These are phyloP conservation scores for Sipha flava DNA, from an alignment of 1,140 invertebrate species.

Conservation along the genomic window DNA sequence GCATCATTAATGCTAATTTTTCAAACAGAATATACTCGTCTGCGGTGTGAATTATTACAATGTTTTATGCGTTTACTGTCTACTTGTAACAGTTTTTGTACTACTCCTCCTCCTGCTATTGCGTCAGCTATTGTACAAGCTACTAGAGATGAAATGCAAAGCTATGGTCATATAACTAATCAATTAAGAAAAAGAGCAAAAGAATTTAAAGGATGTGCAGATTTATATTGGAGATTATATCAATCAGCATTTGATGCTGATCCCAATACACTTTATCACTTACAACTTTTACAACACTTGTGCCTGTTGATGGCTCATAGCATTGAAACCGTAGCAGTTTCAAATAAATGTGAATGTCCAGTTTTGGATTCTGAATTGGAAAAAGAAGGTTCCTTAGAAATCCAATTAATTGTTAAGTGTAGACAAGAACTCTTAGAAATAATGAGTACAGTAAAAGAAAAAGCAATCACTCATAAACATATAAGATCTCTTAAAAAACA, in stretches of 20 bases:
- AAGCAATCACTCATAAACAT: slow-evolving; percentile 43
- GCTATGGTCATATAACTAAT: slow-evolving; percentile 71
- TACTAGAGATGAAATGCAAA: slow-evolving; percentile 70
- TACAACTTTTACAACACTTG: slow-evolving; percentile 67
- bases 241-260: slow-evolving; percentile 91
- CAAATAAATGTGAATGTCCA: slow-evolving; percentile 46
- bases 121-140: slow-evolving; percentile 68
- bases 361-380: slow-evolving; percentile 46
- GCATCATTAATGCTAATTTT: slow-evolving; percentile 61
- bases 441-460: slow-evolving; percentile 40
- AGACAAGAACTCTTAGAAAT: slow-evolving; percentile 49
- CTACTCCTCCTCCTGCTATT: slow-evolving; percentile 86
- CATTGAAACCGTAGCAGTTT: slow-evolving; percentile 56
- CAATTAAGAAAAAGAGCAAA: slow-evolving; percentile 69
- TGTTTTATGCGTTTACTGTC: slow-evolving; percentile 64
- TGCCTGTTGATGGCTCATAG: slow-evolving; percentile 65
- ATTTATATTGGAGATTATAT: slow-evolving; percentile 73
- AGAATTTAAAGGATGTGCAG: slow-evolving; percentile 64
- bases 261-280: slow-evolving; percentile 68
- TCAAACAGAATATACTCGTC: slow-evolving; percentile 66
- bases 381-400: slow-evolving; percentile 46
- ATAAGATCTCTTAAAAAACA: slow-evolving; percentile 60
- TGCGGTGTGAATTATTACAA: slow-evolving; percentile 68
- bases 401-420: slow-evolving; percentile 47
- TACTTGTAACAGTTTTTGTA: slow-evolving; percentile 72